phyloP scores from a whole-genome alignment of 2,888 invertebrate species.

The Margaritifera margaritifera region DNA sequence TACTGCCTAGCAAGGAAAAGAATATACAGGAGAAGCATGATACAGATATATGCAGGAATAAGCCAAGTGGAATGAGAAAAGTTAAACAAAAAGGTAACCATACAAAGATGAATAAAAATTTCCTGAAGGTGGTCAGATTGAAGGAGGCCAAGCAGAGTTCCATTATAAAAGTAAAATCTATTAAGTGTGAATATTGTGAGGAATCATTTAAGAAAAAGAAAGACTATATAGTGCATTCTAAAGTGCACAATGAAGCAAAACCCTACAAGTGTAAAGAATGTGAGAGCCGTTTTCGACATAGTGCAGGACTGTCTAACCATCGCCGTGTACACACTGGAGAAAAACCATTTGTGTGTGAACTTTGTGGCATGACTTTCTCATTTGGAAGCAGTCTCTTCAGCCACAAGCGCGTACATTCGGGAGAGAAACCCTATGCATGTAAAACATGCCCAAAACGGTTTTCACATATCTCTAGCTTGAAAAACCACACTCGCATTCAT shows the following conservation, averaged over 20 bases:
- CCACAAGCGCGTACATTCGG: constrained; percentile 6
- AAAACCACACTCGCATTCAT: no score
- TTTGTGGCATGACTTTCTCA: not conserved
- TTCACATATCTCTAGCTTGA: not conserved
- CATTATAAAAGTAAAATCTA: not conserved
- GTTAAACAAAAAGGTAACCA: no score
- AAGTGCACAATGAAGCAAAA: constrained; percentile 4
- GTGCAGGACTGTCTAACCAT: not conserved
- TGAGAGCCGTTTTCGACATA: not conserved
- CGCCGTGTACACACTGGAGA: no score
- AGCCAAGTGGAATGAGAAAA: no score
- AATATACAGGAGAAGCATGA: no score
- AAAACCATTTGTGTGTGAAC: no score
- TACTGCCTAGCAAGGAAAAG: no score
- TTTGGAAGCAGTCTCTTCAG: not conserved
- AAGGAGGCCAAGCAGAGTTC: not conserved
- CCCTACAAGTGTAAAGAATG: no score
- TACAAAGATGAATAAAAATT: no score
- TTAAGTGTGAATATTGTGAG: constrained; percentile 2
- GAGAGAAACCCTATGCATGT: constrained; percentile 6
- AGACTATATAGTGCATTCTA: constrained; percentile 2
- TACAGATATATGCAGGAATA: no score
- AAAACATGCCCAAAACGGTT: constrained; percentile 4
- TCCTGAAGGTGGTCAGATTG: no score
- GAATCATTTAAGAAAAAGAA: constrained; percentile 3